Base-by-base conservation (phyloP, 2,113 vertebrate species). In the Regulus satrapa region DNA sequence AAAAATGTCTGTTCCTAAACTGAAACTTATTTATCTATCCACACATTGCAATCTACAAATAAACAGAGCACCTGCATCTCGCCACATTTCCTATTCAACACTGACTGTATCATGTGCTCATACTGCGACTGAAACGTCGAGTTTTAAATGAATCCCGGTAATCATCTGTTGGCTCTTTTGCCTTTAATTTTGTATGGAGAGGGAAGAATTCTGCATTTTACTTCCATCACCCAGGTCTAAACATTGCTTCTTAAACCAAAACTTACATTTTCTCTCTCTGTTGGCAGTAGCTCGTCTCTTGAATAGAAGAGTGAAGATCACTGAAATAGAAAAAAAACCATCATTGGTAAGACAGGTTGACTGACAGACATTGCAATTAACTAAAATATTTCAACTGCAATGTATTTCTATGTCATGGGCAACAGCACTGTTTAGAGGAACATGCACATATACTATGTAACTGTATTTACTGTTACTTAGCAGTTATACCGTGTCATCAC, bases 361-460 rank as follows among this genome's bases (percentile, higher is more conserved):
- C 40, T 92, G 94, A 86, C 75, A 93, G 54, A 43, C 78, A 80
- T 5, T 40, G 75, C 75, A 94, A 90, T 94, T 97, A 96, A 66
- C 10, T 32, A 49, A 29, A 82, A 79, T 34, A 86, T 92, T 89
- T 83, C 88, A 94, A 43, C n/a, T 80, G 36, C 77, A 69, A 51
- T 3, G 12, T 58, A 78, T 80, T 94, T 95, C 48, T 88, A 51
- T 40, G 43, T 88, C 59, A 32, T 9, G 25, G 43, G 67, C 85
- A 95, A 43, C 17, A n/a, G 52, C 41, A 59, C 69, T 41, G 75
- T 78, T 81, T 40, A 75, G 28, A 46, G 32, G 64, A 32, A 72
- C 5, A 4, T 2, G 40, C 63, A 85, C 21, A 38, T 79, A 34
- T 56, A 88, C n/a, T 54, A 76, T 51, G 14, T 41, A 93, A 52